Conservation (phyloP, 2,888 invertebrate species). For the Nomada goodeniana region DNA sequence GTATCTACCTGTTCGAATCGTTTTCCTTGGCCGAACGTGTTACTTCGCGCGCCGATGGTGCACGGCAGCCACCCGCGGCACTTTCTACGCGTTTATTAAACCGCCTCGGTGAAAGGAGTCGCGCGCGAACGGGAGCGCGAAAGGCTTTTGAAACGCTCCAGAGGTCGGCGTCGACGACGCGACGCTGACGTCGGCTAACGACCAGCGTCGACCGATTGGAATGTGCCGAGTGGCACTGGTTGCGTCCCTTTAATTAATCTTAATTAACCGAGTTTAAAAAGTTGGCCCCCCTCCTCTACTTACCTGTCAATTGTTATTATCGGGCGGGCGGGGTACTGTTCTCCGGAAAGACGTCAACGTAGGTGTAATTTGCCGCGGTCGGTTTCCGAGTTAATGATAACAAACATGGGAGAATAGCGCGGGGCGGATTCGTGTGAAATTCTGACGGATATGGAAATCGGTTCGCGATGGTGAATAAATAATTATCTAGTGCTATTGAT, state of each 20-base stretch:
- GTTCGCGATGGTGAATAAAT: too few species aligned
- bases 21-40: conserved; percentile 44
- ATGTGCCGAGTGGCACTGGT: conserved; percentile 12
- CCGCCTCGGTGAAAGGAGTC: conserved; percentile 57
- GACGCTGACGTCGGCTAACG: conserved; percentile 28
- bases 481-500: too few species aligned
- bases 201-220: conserved; percentile 39
- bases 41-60: conserved; percentile 33
- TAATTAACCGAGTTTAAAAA: conserved; percentile 46
- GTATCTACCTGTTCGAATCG: conserved; percentile 35
- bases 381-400: not conserved
- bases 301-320: conserved; percentile 27
- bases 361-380: not conserved
- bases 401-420: too few species aligned
- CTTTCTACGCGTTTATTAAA: conserved; percentile 66
- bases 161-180: conserved; percentile 53
- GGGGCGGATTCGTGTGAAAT: too few species aligned
- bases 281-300: not conserved
- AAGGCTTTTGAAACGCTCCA: conserved; percentile 52
- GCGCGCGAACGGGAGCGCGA: conserved; percentile 27
- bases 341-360: conserved; percentile 10
- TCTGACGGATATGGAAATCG: too few species aligned
- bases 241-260: conserved; percentile 51
- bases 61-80: conserved; percentile 47
- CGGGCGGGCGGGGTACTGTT: conserved; percentile 3